phyloP scores from a whole-genome alignment of 2,888 invertebrate species.

The Kuschelorhynchus macadamiae region DNA sequence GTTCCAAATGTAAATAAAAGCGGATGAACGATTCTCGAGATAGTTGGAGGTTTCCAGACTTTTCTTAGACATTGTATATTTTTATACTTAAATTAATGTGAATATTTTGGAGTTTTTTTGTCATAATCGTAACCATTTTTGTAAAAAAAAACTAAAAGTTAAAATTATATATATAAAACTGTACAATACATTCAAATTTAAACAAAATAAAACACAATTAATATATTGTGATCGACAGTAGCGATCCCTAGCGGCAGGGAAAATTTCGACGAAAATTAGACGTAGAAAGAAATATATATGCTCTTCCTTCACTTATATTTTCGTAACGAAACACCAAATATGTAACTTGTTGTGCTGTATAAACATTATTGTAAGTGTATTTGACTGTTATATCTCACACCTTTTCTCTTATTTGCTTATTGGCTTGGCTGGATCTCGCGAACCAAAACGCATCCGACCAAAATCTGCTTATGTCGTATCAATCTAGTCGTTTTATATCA shows the following conservation, averaged over 20 bases:
- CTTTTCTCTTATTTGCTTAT: slow-evolving; percentile 61
- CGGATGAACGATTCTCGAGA: too few relatives aligned
- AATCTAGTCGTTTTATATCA: slow-evolving; percentile 69
- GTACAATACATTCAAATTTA: too few relatives aligned
- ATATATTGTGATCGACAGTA: slow-evolving; percentile 11
- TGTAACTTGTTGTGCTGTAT: slow-evolving; percentile 42
- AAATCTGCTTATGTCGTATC: slow-evolving; percentile 64
- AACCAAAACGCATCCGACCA: slow-evolving; percentile 61
- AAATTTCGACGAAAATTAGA: slow-evolving; percentile 11
- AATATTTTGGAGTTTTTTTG: too few relatives aligned
- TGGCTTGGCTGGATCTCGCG: slow-evolving; percentile 69
- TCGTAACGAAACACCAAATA: slow-evolving; percentile 45
- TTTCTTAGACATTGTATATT: too few relatives aligned
- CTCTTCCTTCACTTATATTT: slow-evolving; percentile 41
- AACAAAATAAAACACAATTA: too few relatives aligned
- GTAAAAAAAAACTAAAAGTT: too few relatives aligned
- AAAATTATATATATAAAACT: too few relatives aligned
- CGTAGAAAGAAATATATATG: slow-evolving; percentile 15
- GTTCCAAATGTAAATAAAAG: too few relatives aligned
- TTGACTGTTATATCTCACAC: slow-evolving; percentile 53
- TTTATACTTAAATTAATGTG: too few relatives aligned
- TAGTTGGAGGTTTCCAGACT: too few relatives aligned
- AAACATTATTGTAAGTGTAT: slow-evolving; percentile 42
- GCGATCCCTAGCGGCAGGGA: not conserved
- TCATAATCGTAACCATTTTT: too few relatives aligned